Conservation (phyloP, 2,888 invertebrate genomes). For the Agonopterix arenella region DNA sequence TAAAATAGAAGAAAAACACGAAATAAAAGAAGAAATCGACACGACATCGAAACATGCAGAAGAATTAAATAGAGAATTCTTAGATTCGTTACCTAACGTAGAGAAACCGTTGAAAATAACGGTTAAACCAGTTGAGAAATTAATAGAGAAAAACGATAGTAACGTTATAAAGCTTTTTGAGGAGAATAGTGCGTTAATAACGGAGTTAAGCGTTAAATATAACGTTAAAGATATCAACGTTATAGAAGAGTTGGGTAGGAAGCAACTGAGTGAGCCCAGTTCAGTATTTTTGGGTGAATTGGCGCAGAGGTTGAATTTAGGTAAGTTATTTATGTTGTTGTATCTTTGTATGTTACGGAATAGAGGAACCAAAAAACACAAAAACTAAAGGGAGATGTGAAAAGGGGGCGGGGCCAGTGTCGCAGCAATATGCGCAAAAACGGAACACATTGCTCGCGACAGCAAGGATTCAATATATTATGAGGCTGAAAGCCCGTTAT, state of each 20-base stretch:
- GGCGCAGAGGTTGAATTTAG: conserved; percentile 34
- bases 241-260: conserved; percentile 13
- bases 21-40: conserved; percentile 35
- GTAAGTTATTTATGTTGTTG: conserved; percentile 36
- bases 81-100: conserved; percentile 53
- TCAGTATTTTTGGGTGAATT: conserved; percentile 25
- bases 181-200: conserved; percentile 12
- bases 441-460: too few relatives aligned
- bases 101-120: conserved; percentile 43
- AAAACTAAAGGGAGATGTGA: too few relatives aligned
- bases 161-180: conserved; percentile 14
- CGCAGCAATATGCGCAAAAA: too few relatives aligned
- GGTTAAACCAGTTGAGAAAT: conserved; percentile 52
- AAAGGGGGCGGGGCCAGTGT: too few relatives aligned
- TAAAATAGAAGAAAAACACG: conserved; percentile 23
- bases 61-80: conserved; percentile 58
- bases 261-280: conserved; percentile 16
- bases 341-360: too few relatives aligned
- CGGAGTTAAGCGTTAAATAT: conserved; percentile 14
- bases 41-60: conserved; percentile 50
- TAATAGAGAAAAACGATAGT: conserved; percentile 25
- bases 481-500: too few relatives aligned
- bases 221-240: conserved; percentile 12
- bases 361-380: too few relatives aligned
- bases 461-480: too few relatives aligned